Evolutionary conservation across 2,888 invertebrate genomes (phyloP), one percentile per base, ranked within the genome.

Genomic region (Tubiluchus corallicola): DNA sequence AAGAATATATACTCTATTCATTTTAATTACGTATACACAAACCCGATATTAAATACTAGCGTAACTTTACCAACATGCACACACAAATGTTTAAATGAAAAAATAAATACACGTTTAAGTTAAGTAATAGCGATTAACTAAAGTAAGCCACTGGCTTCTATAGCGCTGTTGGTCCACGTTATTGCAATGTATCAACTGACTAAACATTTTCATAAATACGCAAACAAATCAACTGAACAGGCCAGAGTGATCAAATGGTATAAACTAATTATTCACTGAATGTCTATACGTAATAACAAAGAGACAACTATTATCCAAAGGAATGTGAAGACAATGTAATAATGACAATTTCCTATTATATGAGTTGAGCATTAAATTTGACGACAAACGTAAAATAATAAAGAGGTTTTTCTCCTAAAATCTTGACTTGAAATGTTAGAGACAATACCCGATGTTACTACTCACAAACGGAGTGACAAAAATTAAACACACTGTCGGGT

Each of bases 111-210:
- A 29, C 9, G n/a, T 29, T 29, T 29, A 29, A 29, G 29, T 29
- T 29, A 29, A 29, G 29, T 29, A 29, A n/a, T n/a, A n/a, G n/a
- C n/a, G 29, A n/a, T n/a, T 29, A 29, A 29, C 29, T 29, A 29
- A 29, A 29, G 29, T 29, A 9, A 29, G 9, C 9, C 29, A 29
- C n/a, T 9, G n/a, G 29, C 29, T 9, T 29, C 9, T 29, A 9
- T 9, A 9, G 29, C n/a, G 29, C 29, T n/a, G 29, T 29, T 29
- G 29, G 29, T 29, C 29, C 29, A 29, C 29, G 9, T n/a, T 29
- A 29, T 9, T 29, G n/a, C n/a, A 9, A n/a, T n/a, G n/a, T 29
- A 29, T 29, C n/a, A 9, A n/a, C 9, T 29, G n/a, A n/a, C 29
- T 29, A n/a, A 29, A 9, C n/a, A 29, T 29, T 9, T 9, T n/a